Conservation (phyloP, 2,888 invertebrate species). For the Antitype chi region DNA sequence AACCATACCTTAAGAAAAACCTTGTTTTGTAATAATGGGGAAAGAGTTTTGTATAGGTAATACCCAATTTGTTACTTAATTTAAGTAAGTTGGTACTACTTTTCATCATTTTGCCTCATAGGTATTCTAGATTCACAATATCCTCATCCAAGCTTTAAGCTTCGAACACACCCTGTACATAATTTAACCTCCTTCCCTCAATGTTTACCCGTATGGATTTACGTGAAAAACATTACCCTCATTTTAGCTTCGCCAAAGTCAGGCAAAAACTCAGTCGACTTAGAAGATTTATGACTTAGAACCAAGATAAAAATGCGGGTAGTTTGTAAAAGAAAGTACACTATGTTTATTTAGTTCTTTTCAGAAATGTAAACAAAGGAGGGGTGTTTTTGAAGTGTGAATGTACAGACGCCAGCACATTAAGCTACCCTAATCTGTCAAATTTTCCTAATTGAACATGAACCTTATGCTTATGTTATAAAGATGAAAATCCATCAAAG, state of each 20-base stretch:
- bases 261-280: slow-evolving; percentile 62
- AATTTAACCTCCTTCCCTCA: slow-evolving; percentile 32
- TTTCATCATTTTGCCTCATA: neutral
- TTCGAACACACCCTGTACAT: slow-evolving; percentile 32
- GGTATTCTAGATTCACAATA: slow-evolving; percentile 15
- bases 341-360: slow-evolving; percentile 15
- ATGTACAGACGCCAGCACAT: too few species aligned
- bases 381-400: neutral
- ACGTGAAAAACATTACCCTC: slow-evolving; percentile 60
- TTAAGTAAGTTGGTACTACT: neutral
- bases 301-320: slow-evolving; percentile 48
- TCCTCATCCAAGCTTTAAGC: slow-evolving; percentile 17
- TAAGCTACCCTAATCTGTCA: too few species aligned
- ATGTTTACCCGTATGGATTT: slow-evolving; percentile 45
- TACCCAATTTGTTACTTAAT: neutral
- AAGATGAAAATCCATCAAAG: too few species aligned
- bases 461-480: too few species aligned
- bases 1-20: too few species aligned
- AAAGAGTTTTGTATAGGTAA: neutral
- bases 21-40: too few species aligned
- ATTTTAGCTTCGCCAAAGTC: slow-evolving; percentile 61
- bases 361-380: slow-evolving; percentile 4
- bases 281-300: slow-evolving; percentile 63
- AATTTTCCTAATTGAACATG: too few species aligned
- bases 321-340: slow-evolving; percentile 1